Conservation (phyloP, 1,140 invertebrate genomes). For the Drosophila prosaltans region DNA sequence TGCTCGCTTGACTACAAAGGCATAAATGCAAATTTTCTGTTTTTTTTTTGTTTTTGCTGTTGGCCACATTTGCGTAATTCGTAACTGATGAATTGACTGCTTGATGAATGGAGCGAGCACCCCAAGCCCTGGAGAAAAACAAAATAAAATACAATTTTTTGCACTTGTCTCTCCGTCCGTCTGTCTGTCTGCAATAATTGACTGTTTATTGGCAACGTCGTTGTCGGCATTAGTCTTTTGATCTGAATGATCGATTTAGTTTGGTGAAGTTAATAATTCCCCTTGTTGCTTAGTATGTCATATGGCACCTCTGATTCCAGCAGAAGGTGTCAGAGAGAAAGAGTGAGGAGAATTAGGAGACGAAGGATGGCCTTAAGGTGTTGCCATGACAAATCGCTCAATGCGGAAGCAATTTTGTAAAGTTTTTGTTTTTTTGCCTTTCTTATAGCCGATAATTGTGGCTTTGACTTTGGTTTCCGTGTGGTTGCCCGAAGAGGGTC, state of each 20-base stretch:
- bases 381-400: slow-evolving; percentile 74
- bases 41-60: slow-evolving; percentile 33
- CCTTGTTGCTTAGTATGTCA: slow-evolving; percentile 62
- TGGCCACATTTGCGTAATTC: slow-evolving; percentile 74
- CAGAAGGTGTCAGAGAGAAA: neutral
- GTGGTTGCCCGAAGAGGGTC: slow-evolving; percentile 50
- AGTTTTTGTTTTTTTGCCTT: slow-evolving; percentile 31
- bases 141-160: slow-evolving; percentile 65
- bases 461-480: slow-evolving; percentile 78
- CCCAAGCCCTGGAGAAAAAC: slow-evolving; percentile 39
- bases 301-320: slow-evolving; percentile 32
- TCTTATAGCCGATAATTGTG: slow-evolving; percentile 59
- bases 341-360: neutral
- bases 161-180: slow-evolving; percentile 47
- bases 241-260: slow-evolving; percentile 65
- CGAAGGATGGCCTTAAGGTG: slow-evolving; percentile 46
- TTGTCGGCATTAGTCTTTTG: slow-evolving; percentile 69
- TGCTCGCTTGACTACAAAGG: slow-evolving; percentile 23
- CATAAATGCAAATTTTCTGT: slow-evolving; percentile 47
- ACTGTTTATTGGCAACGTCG: slow-evolving; percentile 76
- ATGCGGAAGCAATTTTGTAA: slow-evolving; percentile 68
- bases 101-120: slow-evolving; percentile 51
- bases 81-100: slow-evolving; percentile 44
- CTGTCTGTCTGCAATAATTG: slow-evolving; percentile 61
- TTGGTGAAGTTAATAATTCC: slow-evolving; percentile 55